Conservation (phyloP, 2,113 vertebrate genomes). For the Catharus bicknelli region DNA sequence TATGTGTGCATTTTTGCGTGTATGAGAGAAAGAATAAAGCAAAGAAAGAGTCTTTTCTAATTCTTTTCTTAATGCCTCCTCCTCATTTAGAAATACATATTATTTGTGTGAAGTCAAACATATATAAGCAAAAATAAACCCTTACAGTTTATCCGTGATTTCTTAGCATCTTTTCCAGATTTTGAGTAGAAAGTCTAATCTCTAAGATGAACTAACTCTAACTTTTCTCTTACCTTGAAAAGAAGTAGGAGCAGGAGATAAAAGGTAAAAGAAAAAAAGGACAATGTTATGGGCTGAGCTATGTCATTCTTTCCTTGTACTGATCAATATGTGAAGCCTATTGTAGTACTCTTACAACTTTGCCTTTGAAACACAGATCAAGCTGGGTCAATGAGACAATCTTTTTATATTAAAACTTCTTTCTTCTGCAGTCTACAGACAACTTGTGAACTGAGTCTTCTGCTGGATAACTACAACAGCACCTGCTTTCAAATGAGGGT, state of each 20-base stretch:
- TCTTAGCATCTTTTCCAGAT: conserved; percentile 30
- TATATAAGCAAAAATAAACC: neutral
- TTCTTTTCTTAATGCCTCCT: neutral
- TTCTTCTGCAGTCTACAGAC: conserved; percentile 33
- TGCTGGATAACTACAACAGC: neutral
- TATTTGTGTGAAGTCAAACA: neutral
- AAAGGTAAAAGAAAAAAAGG: conserved; percentile 4
- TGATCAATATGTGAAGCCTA: conserved; percentile 55
- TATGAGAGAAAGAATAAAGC: neutral
- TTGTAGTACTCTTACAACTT: conserved; percentile 65
- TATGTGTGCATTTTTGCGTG: neutral
- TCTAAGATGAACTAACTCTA: conserved; percentile 61
- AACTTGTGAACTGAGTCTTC: conserved; percentile 19
- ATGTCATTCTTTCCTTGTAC: conserved; percentile 52
- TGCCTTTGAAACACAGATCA: conserved; percentile 73
- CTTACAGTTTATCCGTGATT: conserved; percentile 30
- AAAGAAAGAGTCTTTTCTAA: neutral
- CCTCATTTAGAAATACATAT: neutral
- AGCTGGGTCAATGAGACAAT: conserved; percentile 46
- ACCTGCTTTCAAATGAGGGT: conserved; percentile 32
- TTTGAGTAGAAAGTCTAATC: conserved; percentile 50
- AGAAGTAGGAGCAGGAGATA: conserved; percentile 11
- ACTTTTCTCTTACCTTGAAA: neutral
- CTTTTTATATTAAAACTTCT: conserved; percentile 49
- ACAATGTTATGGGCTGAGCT: conserved; percentile 64